These are phyloP conservation scores for Drosophila cyrtoloma DNA, from an alignment of 2,888 invertebrate genomes.

Conservation along the genomic window DNA sequence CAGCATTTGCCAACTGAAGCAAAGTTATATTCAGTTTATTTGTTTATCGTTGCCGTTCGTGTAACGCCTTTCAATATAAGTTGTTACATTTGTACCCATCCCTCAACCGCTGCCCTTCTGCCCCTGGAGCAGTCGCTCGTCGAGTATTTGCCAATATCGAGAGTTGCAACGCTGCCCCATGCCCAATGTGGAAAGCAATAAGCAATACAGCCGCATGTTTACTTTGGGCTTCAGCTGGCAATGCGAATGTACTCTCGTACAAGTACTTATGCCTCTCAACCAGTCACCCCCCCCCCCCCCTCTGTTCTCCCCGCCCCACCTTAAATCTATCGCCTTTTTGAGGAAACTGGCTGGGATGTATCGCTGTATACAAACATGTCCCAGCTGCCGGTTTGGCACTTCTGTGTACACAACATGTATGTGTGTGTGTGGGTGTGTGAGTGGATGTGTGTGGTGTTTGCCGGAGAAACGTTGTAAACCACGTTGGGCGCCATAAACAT, in stretches of 20 bases:
- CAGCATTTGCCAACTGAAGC: background rate
- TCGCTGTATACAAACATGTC: conserved; percentile 59
- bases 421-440: background rate
- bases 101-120: background rate
- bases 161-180: conserved; percentile 26
- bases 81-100: background rate
- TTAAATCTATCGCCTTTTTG: background rate
- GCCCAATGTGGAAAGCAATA: conserved; percentile 36
- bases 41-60: conserved; percentile 14
- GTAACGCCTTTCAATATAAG: conserved; percentile 19
- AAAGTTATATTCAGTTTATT: conserved; percentile 12
- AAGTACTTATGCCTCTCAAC: conserved; percentile 29
- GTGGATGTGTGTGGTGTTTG: conserved; percentile 21
- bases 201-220: conserved; percentile 57
- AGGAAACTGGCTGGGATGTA: background rate
- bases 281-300: background rate
- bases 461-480: conserved; percentile 52
- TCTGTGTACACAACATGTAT: conserved; percentile 40
- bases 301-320: background rate
- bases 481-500: conserved; percentile 70
- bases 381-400: conserved; percentile 61
- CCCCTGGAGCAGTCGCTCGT: conserved; percentile 1
- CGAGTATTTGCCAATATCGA: conserved; percentile 43
- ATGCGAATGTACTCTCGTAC: conserved; percentile 17
- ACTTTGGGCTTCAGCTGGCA: conserved; percentile 50